Conservation (phyloP, 2,888 invertebrate species). For the Dorcus hopei region DNA sequence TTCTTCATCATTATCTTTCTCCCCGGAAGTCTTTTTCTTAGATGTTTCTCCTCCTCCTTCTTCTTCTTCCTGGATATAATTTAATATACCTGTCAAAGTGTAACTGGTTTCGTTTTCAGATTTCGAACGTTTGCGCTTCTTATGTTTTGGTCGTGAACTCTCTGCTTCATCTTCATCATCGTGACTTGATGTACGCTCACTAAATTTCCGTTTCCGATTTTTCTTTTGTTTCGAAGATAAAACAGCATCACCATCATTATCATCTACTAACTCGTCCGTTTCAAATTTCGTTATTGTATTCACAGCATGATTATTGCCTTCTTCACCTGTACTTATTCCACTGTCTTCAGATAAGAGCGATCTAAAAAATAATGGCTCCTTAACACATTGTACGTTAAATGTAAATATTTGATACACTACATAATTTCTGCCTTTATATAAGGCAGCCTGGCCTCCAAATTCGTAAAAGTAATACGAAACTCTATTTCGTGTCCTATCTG, state of each 20-base stretch:
- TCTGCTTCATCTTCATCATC: slow-evolving; percentile 4
- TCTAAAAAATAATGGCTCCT: slow-evolving; percentile 13
- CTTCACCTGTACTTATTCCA: slow-evolving; percentile 28
- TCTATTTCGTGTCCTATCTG: slow-evolving; percentile 60
- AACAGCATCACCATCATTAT: slow-evolving; percentile 5
- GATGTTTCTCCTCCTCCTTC: neutral
- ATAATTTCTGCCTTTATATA: slow-evolving; percentile 62
- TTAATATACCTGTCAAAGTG: slow-evolving; percentile 3
- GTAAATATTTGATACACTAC: slow-evolving; percentile 29
- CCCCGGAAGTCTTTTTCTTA: slow-evolving; percentile 6
- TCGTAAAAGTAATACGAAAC: slow-evolving; percentile 58
- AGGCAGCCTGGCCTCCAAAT: slow-evolving; percentile 59
- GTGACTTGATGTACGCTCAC: neutral
- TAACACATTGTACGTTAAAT: neutral
- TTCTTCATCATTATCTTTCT: neutral
- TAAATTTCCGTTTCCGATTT: neutral
- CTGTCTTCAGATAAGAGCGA: slow-evolving; percentile 25
- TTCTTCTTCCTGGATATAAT: neutral
- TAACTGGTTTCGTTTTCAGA: slow-evolving; percentile 4
- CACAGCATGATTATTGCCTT: slow-evolving; percentile 1
- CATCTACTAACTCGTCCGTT: slow-evolving; percentile 13
- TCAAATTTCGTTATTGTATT: slow-evolving; percentile 9
- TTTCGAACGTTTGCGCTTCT: slow-evolving; percentile 8
- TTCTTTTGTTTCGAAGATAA: slow-evolving; percentile 8
- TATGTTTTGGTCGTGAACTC: neutral